Conservation (phyloP, 2,888 invertebrate genomes). For the Papilio protenor region DNA sequence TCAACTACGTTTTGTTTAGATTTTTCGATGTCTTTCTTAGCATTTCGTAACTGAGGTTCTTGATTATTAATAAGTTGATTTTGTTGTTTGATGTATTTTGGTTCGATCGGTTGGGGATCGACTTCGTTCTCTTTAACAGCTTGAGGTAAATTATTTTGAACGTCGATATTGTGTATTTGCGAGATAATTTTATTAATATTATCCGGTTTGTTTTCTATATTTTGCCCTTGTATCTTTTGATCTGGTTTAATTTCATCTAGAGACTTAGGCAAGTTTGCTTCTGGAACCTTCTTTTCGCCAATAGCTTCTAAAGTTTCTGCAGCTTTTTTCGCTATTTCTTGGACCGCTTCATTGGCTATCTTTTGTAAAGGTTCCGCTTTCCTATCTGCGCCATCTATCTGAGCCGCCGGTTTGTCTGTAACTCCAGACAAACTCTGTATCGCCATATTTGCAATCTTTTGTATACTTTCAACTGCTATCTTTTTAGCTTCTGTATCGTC, state of each 20-base stretch:
- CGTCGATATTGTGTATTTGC: constrained; percentile 28
- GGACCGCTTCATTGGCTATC: constrained; percentile 70
- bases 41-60: constrained; percentile 7
- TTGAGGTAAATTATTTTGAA: constrained; percentile 37
- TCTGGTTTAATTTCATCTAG: constrained; percentile 6
- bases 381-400: constrained; percentile 51
- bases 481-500: constrained; percentile 77
- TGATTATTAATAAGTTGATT: constrained; percentile 23
- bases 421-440: constrained; percentile 76
- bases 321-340: constrained; percentile 79
- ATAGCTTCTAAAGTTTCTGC: constrained; percentile 77
- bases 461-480: constrained; percentile 80
- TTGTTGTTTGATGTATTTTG: constrained; percentile 23
- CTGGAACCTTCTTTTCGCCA: constrained; percentile 70
- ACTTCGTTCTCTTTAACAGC: not conserved
- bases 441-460: constrained; percentile 78
- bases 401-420: constrained; percentile 65
- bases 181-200: constrained; percentile 35
- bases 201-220: constrained; percentile 44
- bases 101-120: constrained; percentile 19
- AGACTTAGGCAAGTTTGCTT: constrained; percentile 51
- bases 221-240: constrained; percentile 34
- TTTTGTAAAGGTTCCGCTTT: constrained; percentile 63
- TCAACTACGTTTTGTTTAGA: constrained; percentile 9
- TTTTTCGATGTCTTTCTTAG: constrained; percentile 36